A percentile compares a stretch with the other conserved stretches of the same genome.
Evolutionary conservation across 2,113 vertebrate genomes (phyloP).

Genomic region (Centrocercus urophasianus): DNA sequence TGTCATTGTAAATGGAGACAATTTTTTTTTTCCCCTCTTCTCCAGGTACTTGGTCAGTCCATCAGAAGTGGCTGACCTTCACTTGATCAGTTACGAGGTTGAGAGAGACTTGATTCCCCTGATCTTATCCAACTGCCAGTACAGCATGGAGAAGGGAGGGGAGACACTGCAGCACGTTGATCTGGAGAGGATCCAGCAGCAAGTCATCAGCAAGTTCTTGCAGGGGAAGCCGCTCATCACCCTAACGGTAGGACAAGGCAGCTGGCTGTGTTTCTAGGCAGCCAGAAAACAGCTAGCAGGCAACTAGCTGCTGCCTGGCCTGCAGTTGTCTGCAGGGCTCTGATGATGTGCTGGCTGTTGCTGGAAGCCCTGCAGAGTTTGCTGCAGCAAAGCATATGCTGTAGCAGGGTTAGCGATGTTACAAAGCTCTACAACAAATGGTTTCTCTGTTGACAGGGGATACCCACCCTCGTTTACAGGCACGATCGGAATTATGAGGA

Average conservation of each 20-base stretch:
- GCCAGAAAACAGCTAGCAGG: background rate
- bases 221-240: conserved; percentile 90
- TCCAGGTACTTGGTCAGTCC: conserved; percentile 87
- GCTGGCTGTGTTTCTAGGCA: background rate
- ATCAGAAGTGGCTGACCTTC: conserved; percentile 88
- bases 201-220: conserved; percentile 87
- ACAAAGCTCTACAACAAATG: background rate
- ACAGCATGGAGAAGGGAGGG: conserved; percentile 87
- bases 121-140: conserved; percentile 93
- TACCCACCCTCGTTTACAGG: conserved; percentile 90
- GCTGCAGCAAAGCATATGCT: background rate
- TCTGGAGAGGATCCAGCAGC: conserved; percentile 91
- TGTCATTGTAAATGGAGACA: background rate
- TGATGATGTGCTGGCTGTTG: background rate
- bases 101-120: conserved; percentile 90
- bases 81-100: conserved; percentile 90
- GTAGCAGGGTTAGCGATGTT: background rate
- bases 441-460: conserved; percentile 78
- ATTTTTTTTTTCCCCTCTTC: background rate
- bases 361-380: background rate
- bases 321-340: background rate
- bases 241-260: conserved; percentile 77
- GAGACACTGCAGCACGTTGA: conserved; percentile 87
- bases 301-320: background rate
- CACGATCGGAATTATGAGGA: conserved; percentile 90